A percentile compares a stretch with the other conserved stretches of the same genome.
These are phyloP conservation scores for Bujurquina vittata DNA, from an alignment of 2,113 vertebrate species.

Conservation along the genomic window DNA sequence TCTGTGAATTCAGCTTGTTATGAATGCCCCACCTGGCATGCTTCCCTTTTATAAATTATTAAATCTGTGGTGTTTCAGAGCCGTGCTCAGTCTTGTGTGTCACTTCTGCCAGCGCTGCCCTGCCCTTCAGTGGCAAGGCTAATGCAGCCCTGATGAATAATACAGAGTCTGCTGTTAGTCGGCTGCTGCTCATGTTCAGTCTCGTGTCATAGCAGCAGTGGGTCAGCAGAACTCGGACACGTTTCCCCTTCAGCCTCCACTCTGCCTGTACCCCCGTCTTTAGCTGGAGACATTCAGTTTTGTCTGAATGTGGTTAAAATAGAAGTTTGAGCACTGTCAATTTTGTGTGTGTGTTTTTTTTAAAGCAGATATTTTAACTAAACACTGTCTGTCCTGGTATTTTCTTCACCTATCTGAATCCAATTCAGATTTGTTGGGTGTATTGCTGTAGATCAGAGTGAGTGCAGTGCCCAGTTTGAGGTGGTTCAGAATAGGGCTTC, in stretches of 20 bases:
- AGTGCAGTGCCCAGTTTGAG: neutral
- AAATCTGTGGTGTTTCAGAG: conserved; percentile 27
- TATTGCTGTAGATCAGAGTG: neutral
- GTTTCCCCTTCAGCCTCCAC: neutral
- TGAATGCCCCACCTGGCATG: conserved; percentile 18
- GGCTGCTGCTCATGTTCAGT: conserved; percentile 53
- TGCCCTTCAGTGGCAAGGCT: conserved; percentile 40
- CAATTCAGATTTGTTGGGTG: neutral
- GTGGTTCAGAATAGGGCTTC: neutral
- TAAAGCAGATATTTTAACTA: too few relatives aligned
- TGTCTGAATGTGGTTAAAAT: neutral
- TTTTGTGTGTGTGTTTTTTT: neutral
- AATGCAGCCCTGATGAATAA: conserved; percentile 75
- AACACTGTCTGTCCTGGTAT: neutral
- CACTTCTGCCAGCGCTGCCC: conserved; percentile 25
- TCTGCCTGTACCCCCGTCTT: neutral
- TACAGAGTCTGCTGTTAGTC: conserved; percentile 59
- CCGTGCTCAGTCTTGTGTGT: conserved; percentile 37
- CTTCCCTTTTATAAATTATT: conserved; percentile 56
- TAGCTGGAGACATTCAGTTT: neutral
- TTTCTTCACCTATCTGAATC: neutral
- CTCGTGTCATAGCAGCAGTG: conserved; percentile 47
- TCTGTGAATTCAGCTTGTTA: conserved; percentile 21
- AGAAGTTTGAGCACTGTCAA: accelerated
- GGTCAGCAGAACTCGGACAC: conserved; percentile 54